phyloP scores from a whole-genome alignment of 2,113 vertebrate genomes.

The Saimiri boliviensis region DNA sequence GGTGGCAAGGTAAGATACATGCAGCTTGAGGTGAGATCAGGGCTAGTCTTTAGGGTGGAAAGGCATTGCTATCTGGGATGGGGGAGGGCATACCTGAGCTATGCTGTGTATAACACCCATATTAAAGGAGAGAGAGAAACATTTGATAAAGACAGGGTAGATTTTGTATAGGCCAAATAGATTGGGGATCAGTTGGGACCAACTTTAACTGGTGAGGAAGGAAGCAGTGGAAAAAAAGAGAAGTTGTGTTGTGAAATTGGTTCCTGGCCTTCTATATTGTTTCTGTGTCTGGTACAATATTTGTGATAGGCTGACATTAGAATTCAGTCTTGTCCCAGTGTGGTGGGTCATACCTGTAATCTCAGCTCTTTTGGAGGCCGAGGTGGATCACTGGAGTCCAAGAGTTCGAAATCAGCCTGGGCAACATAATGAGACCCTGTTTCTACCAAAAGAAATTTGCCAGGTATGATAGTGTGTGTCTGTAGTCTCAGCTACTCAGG shows the following conservation, averaged over 20 bases:
- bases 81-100: background rate
- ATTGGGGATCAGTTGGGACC: accelerated
- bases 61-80: background rate
- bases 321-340: too few species aligned
- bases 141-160: background rate
- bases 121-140: background rate
- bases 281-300: background rate
- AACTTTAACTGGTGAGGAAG: background rate
- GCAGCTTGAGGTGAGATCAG: background rate
- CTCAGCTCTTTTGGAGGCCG: too few species aligned
- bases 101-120: accelerated
- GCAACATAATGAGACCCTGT: too few species aligned
- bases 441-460: too few species aligned
- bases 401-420: too few species aligned
- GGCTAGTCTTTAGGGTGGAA: background rate
- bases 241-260: accelerated
- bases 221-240: background rate
- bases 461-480: too few species aligned
- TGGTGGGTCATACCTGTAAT: too few species aligned
- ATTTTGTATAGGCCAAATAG: background rate
- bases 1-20: background rate
- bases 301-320: background rate
- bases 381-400: too few species aligned
- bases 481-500: too few species aligned
- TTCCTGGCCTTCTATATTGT: background rate